Percentiles rank a stretch among this genome's conserved stretches.
Evolutionary conservation across 1,140 invertebrate species (phyloP).

Genomic region (Ooceraea biroi): DNA sequence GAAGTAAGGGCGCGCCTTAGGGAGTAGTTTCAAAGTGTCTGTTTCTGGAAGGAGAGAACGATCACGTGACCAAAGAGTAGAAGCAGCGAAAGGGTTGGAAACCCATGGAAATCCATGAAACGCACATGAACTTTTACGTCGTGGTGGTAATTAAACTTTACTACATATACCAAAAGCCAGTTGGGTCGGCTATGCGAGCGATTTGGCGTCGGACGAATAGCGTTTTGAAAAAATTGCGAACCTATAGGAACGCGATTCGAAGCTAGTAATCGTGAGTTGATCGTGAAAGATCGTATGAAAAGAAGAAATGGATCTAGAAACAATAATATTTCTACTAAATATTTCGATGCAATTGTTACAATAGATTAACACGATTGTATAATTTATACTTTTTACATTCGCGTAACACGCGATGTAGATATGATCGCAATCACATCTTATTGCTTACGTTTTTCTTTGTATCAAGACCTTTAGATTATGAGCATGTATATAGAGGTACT

Average conservation of each 20-base stretch:
- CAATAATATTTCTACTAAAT: too few relatives aligned
- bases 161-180: background rate
- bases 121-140: constrained; percentile 57
- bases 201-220: background rate
- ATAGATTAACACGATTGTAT: too few relatives aligned
- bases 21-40: constrained; percentile 69
- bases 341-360: too few relatives aligned
- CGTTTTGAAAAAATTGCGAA: constrained; percentile 28
- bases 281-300: too few relatives aligned
- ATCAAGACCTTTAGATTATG: too few relatives aligned
- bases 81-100: constrained; percentile 41
- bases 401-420: too few relatives aligned
- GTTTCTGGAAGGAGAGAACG: constrained; percentile 65
- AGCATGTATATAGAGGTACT: too few relatives aligned
- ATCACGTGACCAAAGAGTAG: background rate
- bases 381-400: too few relatives aligned
- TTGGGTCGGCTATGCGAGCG: background rate
- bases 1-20: constrained; percentile 66
- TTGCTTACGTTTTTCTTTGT: too few relatives aligned
- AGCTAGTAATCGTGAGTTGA: background rate
- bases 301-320: too few relatives aligned
- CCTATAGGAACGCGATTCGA: constrained; percentile 1
- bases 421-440: too few relatives aligned
- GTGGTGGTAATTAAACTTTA: constrained; percentile 51
- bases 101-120: constrained; percentile 41